A percentile compares a stretch with the other conserved stretches of the same genome.
phyloP scores from a whole-genome alignment of 2,113 vertebrate species.

The Sinocyclocheilus grahami region DNA sequence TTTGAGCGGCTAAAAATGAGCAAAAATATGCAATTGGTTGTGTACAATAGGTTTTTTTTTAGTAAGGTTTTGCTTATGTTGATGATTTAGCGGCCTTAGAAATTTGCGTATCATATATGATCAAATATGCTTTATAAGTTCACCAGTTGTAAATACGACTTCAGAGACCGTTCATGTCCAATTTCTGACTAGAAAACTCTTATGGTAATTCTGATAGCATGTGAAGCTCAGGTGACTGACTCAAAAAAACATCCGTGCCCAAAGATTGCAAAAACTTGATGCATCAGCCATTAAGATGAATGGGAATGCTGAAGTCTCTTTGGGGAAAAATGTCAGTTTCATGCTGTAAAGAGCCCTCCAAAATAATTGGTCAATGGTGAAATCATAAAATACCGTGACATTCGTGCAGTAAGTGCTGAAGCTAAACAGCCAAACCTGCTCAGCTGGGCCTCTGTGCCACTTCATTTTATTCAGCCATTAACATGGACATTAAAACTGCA shows the following conservation, averaged over 20 bases:
- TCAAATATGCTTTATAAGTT: no score
- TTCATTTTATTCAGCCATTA: constrained; percentile 18
- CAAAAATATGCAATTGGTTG: no score
- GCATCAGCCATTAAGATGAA: background rate
- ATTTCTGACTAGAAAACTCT: no score
- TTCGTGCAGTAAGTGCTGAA: background rate
- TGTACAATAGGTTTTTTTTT: no score
- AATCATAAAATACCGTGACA: constrained; percentile 6
- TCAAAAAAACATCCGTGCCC: background rate
- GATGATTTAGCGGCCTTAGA: background rate
- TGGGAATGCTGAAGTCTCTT: background rate
- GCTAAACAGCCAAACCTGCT: background rate
- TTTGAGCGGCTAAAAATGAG: no score
- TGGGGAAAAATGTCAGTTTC: background rate
- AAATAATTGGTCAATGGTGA: background rate
- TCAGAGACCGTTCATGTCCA: no score
- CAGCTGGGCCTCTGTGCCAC: constrained; percentile 16
- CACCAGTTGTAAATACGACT: no score
- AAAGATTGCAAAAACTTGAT: background rate
- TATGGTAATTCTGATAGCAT: no score
- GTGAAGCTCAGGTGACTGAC: background rate
- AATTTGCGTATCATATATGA: background rate
- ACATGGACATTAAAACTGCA: constrained; percentile 13
- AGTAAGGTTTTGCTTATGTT: background rate
- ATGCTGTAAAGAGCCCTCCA: background rate